Conservation (phyloP, 2,797 vertebrate genomes). For the Mionectes olivaceus region DNA sequence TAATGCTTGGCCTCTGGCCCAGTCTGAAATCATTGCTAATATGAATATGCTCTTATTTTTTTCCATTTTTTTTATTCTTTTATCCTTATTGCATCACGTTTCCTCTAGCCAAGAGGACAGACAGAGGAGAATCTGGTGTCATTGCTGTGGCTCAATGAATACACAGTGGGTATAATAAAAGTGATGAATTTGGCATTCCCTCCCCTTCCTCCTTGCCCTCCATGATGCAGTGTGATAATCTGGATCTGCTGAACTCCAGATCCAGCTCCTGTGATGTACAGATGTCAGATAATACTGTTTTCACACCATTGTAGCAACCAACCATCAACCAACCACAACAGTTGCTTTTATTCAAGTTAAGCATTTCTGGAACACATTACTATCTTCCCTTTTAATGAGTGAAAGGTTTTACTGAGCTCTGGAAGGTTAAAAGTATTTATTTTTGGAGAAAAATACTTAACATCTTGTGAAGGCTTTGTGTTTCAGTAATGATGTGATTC, state of each 20-base stretch:
- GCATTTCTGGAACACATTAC: slow-evolving; percentile 57
- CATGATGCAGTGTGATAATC: slow-evolving; percentile 40
- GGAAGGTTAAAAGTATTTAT: neutral
- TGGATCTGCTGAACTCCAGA: slow-evolving; percentile 60
- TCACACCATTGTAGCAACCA: slow-evolving; percentile 6
- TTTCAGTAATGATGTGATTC: slow-evolving; percentile 55
- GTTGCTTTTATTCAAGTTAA: slow-evolving; percentile 32
- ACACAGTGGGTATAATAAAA: slow-evolving; percentile 76
- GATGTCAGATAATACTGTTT: neutral
- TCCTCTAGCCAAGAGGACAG: slow-evolving; percentile 78
- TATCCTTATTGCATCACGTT: slow-evolving; percentile 70
- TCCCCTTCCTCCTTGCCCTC: slow-evolving; percentile 55
- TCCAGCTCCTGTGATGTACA: slow-evolving; percentile 43
- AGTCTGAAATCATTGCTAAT: slow-evolving; percentile 60
- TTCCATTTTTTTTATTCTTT: slow-evolving; percentile 53
- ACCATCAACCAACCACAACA: neutral
- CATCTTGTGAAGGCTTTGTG: slow-evolving; percentile 41
- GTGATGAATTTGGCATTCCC: slow-evolving; percentile 65
- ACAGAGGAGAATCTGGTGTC: slow-evolving; percentile 76
- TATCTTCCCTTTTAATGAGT: slow-evolving; percentile 37
- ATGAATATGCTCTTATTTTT: slow-evolving; percentile 65
- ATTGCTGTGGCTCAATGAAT: slow-evolving; percentile 79
- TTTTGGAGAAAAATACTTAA: neutral
- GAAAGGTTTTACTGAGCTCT: slow-evolving; percentile 23
- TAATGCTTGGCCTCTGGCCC: slow-evolving; percentile 39